These are phyloP conservation scores for Crossaster papposus DNA, from an alignment of 53 echinoderm and acorn worm genomes.

Conservation along the genomic window DNA sequence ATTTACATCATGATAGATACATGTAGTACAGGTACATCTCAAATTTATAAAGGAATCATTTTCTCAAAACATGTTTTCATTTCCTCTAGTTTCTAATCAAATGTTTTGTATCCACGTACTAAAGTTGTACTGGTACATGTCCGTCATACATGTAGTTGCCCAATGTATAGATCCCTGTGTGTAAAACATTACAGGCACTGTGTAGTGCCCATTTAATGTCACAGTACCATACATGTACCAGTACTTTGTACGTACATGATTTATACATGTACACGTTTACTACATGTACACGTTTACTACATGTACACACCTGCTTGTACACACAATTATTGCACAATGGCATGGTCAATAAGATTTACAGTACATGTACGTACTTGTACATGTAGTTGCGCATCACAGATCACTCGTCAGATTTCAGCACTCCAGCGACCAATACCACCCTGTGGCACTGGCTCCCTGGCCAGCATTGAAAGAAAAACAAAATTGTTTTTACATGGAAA, in stretches of 20 bases:
- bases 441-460: background rate
- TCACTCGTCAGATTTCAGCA: slow-evolving; percentile 1
- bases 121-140: too few species aligned
- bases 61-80: background rate
- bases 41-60: too few species aligned
- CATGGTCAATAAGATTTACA: background rate
- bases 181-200: too few species aligned
- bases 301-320: background rate
- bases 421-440: background rate
- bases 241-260: slow-evolving; percentile 8
- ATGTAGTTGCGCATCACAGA: too few species aligned
- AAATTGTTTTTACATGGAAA: background rate
- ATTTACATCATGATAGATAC: too few species aligned
- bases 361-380: too few species aligned
- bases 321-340: background rate
- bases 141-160: too few species aligned
- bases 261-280: background rate
- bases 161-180: too few species aligned
- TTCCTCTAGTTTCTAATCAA: background rate
- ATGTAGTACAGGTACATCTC: too few species aligned
- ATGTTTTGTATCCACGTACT: too few species aligned
- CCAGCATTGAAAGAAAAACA: background rate
- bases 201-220: background rate
- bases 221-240: background rate
- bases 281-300: slow-evolving; percentile 35